Base-by-base conservation (phyloP, 2,888 invertebrate species). In the Fissipunctia ypsillon region DNA sequence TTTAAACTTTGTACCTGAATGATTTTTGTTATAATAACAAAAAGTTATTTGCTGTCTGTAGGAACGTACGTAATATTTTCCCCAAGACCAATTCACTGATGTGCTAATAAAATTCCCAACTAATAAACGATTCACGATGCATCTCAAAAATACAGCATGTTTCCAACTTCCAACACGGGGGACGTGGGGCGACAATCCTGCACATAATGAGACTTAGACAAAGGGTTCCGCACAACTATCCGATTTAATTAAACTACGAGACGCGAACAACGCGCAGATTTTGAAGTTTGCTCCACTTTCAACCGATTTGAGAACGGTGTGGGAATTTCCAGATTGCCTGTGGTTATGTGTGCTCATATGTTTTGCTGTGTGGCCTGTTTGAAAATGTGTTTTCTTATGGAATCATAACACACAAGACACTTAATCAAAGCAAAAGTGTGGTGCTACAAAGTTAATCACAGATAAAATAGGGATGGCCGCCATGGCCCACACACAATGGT, bases 181-280 rank as follows among this genome's bases (percentile, higher is more conserved):
- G 54, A 52, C 66, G 63, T 69, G 70, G 77, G 76, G 73, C 70
- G 84, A 84, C 86, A 84, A 88, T 83, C 78, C 84, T 76, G 75
- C 82, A 84, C 84, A 84, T 85, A 88, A 88, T 86, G 84, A 80
- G 84, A 84, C 73, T 73, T 75, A 88, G 81, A 91, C 88, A 88
- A 91, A 90, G 89, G 89, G 85, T 80, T 85, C 82, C 73, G 81
- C 76, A 83, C 84, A 90, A 91, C 91, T 91, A 92, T 90, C 87
- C 85, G 88, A 90, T 91, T 91, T 92, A 92, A 92, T 92, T 92
- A 91, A 91, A 91, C 87, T 88, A 77, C 69, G 72, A 81, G 84
- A 84, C 69, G 76, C 61, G 84, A 83, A 83, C 81, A 77, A 80
- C 83, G 80, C 87, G 76, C 87, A 86, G 88, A 91, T 91, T 91